Evolutionary conservation across 2,888 invertebrate species (phyloP), one percentile per base, ranked within the genome.

Genomic region (Limnephilus lunatus): DNA sequence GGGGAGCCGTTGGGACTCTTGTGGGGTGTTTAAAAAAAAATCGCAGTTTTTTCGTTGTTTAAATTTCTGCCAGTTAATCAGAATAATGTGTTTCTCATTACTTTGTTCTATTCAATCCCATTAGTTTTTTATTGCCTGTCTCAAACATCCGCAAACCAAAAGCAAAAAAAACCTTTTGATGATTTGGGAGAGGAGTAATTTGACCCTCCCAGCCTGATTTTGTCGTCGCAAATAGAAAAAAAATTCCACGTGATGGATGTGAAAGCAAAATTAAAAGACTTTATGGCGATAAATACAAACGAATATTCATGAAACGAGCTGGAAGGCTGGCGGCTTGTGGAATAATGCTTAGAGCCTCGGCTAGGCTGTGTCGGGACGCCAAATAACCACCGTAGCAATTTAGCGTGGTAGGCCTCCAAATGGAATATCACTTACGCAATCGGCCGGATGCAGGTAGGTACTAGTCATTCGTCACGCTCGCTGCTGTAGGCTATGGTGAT

Each of bases 221-320:
- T 35, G 86, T 44, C n/a, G 39, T 86, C 39, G 48, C 31, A 91
- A 87, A 82, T 91, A 90, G 80, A 81, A 81, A 92, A n/a, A 68
- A 90, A 90, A 48, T 31, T 44, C 30, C 86, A 80, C 90, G 81
- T 91, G 92, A 91, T 86, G 90, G 90, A 92, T 92, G 92, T 68
- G 82, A 48, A 88, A 91, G 88, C 88, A 92, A 92, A 90, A 92
- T 90, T 92, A 92, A 92, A 92, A 91, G 92, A 88, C 91, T 83
- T 83, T 91, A 53, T 91, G 92, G 91, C 92, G 88, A 92, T 92
- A 91, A 92, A 92, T 90, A 92, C 92, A 87, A 35, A 32, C 68
- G 92, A 92, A 92, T 92, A 92, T 92, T 92, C 90, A 92, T 92
- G 92, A 92, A 90, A 90, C 68, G 81, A 39, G n/a, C 44, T n/a